These are phyloP conservation scores for Sphaerophoria rueppellii DNA, from an alignment of 2,888 invertebrate species.

Conservation along the genomic window DNA sequence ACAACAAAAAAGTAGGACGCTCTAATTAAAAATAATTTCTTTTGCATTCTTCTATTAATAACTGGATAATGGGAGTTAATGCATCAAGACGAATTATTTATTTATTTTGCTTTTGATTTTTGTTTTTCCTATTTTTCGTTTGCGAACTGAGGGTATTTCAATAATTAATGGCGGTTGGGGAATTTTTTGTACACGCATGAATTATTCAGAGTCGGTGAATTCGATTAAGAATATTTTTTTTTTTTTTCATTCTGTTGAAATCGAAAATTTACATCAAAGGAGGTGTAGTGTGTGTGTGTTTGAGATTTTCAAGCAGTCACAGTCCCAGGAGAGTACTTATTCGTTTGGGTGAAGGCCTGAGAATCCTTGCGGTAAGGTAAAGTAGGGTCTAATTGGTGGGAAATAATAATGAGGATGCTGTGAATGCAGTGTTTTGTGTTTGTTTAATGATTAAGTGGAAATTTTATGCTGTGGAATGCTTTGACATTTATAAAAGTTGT, in stretches of 20 bases:
- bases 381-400: no score
- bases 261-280: not conserved
- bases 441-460: no score
- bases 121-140: not conserved
- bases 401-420: no score
- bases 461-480: no score
- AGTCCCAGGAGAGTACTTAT: no score
- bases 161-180: conserved; percentile 20
- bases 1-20: conserved; percentile 23
- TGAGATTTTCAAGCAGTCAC: no score
- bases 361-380: not conserved
- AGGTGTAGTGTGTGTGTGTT: not conserved
- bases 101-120: not conserved
- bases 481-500: no score
- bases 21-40: conserved; percentile 61
- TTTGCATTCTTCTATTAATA: conserved; percentile 58
- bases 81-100: conserved; percentile 20
- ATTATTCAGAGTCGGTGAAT: conserved; percentile 37
- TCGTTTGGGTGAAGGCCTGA: not conserved
- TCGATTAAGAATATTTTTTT: conserved; percentile 7
- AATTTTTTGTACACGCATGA: conserved; percentile 18
- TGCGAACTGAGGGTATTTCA: conserved; percentile 3
- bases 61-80: conserved; percentile 52
- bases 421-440: no score
- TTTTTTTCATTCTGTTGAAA: conserved; percentile 1